Evolutionary conservation across 2,888 invertebrate species (phyloP).

Genomic region (Aspidiotus rigidus): DNA sequence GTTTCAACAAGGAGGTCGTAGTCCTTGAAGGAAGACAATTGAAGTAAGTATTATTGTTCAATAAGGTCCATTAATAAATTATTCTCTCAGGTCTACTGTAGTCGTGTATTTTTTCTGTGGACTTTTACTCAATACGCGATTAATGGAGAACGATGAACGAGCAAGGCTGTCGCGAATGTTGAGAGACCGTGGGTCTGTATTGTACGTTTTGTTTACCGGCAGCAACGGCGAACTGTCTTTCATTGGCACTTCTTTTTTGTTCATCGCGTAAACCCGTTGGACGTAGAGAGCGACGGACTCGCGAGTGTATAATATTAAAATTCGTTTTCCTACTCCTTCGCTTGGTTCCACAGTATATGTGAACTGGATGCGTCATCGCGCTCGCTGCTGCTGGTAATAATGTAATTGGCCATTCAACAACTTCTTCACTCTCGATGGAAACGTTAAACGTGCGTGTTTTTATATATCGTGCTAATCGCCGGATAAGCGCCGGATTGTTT

Average conservation of each 20-base stretch:
- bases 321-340: constrained; percentile 1
- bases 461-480: background rate
- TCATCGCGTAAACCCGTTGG: background rate
- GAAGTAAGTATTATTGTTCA: too few species aligned
- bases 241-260: background rate
- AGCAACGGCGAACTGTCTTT: background rate
- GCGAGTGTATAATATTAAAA: background rate
- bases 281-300: background rate
- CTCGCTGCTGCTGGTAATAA: background rate
- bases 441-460: background rate
- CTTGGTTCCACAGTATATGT: background rate
- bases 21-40: too few species aligned
- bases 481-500: background rate
- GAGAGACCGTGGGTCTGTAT: too few species aligned
- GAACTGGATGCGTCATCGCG: constrained; percentile 1
- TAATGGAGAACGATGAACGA: too few species aligned
- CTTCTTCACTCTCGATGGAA: constrained; percentile 4
- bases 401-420: background rate
- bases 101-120: too few species aligned
- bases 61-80: too few species aligned
- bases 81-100: too few species aligned
- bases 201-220: too few species aligned
- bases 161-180: background rate
- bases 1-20: too few species aligned
- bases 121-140: too few species aligned